Evolutionary conservation across 2,113 vertebrate species (phyloP), one percentile per base, ranked within the genome.

Genomic region (Capra hircus): DNA sequence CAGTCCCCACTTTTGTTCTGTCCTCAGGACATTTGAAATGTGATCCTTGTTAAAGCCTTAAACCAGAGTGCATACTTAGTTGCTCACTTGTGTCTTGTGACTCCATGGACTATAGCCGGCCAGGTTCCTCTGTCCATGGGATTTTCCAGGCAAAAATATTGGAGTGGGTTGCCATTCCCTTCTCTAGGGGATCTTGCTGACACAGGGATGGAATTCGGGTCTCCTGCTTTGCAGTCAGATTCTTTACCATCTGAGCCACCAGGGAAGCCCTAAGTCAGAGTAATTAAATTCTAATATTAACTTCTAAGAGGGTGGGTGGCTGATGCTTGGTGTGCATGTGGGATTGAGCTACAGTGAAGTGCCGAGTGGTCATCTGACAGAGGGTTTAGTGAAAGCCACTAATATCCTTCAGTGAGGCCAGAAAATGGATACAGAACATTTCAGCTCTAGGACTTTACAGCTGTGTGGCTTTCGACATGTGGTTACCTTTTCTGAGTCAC

Each of bases 201-300:
- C 11, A 43, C 40, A 43, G 71, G 23, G 40, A 43, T 43, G 0
- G 6, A 43, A 27, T 77, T 27, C 0, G 1, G 1, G 23, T 77
- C 23, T 77, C 71, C 23, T 77, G 71, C 40, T 43, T 14, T 27
- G 71, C 36, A 77, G 40, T 77, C 71, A 77, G 40, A 43, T 77
- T 77, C 40, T 77, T 77, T 15, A 77, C 40, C 71, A 43, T 43
- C 40, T 77, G 40, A 77, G 40, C 40, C 71, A 77, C 71, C 40
- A 27, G 40, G 40, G 23, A 86, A 71, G 19, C n/a, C 53, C 48
- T 97, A 55, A 74, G 40, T 10, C 36, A 45, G 27, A 71, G 12
- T 50, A 95, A 88, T 74, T 88, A 91, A 88, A 7, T 19, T 67
- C 12, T 85, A 78, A 60, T 64, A 86, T 40, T 96, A 77, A 64